Percentiles rank a stretch among this genome's conserved stretches.
These are phyloP conservation scores for Clarias gariepinus DNA, from an alignment of 2,113 vertebrate species.

Conservation along the genomic window DNA sequence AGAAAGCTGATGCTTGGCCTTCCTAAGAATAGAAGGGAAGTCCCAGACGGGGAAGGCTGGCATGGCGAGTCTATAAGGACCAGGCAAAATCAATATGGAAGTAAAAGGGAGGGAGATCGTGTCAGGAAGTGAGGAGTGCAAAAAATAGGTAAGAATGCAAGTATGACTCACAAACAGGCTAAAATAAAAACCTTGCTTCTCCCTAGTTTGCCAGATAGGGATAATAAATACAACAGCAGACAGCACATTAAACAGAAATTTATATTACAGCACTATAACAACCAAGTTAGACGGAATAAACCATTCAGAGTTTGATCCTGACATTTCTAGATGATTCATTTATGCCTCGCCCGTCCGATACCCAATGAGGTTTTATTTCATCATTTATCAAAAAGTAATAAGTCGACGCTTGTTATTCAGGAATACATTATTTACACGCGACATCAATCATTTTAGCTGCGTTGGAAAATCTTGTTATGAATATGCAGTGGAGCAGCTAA, in stretches of 20 bases:
- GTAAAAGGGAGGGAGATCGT: neutral
- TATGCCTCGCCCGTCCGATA: neutral
- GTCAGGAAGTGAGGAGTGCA: neutral
- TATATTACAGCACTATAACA: slow-evolving; percentile 6
- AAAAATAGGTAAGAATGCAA: neutral
- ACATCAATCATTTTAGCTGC: slow-evolving; percentile 16
- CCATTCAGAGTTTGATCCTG: neutral
- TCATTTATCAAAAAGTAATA: slow-evolving; percentile 34
- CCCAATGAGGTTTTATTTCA: slow-evolving; percentile 11
- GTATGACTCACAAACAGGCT: slow-evolving; percentile 3
- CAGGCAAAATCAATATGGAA: slow-evolving; percentile 34
- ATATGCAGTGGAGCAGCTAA: neutral
- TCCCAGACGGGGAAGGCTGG: neutral
- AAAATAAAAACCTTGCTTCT: neutral
- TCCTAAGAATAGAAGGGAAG: slow-evolving; percentile 38
- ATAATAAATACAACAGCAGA: slow-evolving; percentile 23
- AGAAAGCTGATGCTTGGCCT: slow-evolving; percentile 13
- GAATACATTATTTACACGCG: slow-evolving; percentile 20
- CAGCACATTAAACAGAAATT: slow-evolving; percentile 18
- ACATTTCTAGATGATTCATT: slow-evolving; percentile 14
- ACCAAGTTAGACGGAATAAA: slow-evolving; percentile 18
- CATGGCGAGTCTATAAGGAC: slow-evolving; percentile 4
- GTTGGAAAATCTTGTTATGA: neutral
- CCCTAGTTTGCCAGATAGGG: neutral
- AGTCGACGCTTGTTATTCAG: slow-evolving; percentile 25